A percentile compares a stretch with the other conserved stretches of the same genome.
Evolutionary conservation across 2,888 invertebrate genomes (phyloP).

Genomic region (Adelphocoris suturalis): DNA sequence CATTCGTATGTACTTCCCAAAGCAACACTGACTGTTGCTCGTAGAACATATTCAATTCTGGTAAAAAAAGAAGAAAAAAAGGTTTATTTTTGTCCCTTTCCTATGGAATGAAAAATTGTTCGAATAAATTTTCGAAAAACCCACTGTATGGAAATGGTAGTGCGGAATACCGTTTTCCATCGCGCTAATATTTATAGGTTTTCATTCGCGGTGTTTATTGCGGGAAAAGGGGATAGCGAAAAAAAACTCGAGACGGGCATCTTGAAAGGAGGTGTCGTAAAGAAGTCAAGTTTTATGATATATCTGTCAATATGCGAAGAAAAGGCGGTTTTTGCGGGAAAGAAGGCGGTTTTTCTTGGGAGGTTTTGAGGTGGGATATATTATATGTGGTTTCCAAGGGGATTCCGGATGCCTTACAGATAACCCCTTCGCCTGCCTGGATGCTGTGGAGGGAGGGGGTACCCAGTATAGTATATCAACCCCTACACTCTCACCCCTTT

Average conservation of each 20-base stretch:
- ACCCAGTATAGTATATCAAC: constrained; percentile 46
- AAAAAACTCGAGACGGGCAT: not conserved
- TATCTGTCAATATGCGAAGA: constrained; percentile 68
- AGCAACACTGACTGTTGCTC: too few relatives aligned
- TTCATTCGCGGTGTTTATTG: constrained; percentile 28
- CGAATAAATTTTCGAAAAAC: constrained; percentile 18
- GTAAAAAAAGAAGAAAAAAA: too few relatives aligned
- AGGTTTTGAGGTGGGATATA: constrained; percentile 52
- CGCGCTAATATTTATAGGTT: constrained; percentile 24
- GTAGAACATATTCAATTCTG: too few relatives aligned
- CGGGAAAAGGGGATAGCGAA: not conserved
- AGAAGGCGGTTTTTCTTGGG: not conserved
- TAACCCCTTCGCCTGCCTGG: constrained; percentile 16
- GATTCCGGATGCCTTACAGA: constrained; percentile 34
- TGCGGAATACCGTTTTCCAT: not conserved
- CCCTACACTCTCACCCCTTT: not conserved
- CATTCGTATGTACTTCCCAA: too few relatives aligned
- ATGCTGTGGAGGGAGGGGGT: not conserved
- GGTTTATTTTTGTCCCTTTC: too few relatives aligned
- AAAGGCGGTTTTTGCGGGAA: constrained; percentile 50
- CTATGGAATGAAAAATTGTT: not conserved
- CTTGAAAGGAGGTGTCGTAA: constrained; percentile 45
- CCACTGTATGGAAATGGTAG: not conserved
- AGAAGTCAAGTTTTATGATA: constrained; percentile 65
- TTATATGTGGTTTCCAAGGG: constrained; percentile 64